These are phyloP conservation scores for Aix galericulata DNA, from an alignment of 2,113 vertebrate species.

Conservation along the genomic window DNA sequence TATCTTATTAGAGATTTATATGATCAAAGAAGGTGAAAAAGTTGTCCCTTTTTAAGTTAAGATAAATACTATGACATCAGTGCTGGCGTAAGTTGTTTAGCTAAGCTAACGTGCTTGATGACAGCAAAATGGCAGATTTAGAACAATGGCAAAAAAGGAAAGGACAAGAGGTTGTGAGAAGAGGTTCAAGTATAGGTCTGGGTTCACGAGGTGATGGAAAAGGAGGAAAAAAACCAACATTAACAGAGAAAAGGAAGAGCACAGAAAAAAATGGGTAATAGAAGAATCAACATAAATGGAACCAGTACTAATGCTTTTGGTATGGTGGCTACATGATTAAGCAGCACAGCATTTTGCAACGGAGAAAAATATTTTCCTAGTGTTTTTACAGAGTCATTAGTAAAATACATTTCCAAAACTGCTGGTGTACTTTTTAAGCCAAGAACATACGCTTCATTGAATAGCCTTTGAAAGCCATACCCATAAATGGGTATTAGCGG, in stretches of 20 bases:
- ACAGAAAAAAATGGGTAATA: not conserved
- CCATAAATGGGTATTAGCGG: not conserved
- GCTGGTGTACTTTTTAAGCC: not conserved
- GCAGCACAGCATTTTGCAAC: not conserved
- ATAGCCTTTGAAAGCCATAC: not conserved
- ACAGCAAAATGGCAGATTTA: not conserved
- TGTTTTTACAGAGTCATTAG: not conserved
- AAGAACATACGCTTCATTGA: not conserved
- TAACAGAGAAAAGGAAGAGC: not conserved
- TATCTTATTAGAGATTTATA: not conserved
- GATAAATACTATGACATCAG: not conserved
- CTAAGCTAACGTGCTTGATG: not conserved
- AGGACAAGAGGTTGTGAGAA: not conserved
- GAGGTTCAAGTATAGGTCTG: not conserved
- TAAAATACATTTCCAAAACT: conserved; percentile 1
- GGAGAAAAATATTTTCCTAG: not conserved
- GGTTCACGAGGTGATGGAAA: not conserved
- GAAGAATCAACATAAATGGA: not conserved
- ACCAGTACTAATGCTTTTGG: not conserved
- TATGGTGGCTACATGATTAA: accelerated
- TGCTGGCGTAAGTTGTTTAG: not conserved
- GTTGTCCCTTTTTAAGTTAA: not conserved
- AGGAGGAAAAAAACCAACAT: not conserved
- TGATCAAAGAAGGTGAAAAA: not conserved
- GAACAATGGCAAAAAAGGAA: not conserved